These are phyloP conservation scores for Aporrectodea caliginosa DNA, from an alignment of 1,140 invertebrate species.

Conservation along the genomic window DNA sequence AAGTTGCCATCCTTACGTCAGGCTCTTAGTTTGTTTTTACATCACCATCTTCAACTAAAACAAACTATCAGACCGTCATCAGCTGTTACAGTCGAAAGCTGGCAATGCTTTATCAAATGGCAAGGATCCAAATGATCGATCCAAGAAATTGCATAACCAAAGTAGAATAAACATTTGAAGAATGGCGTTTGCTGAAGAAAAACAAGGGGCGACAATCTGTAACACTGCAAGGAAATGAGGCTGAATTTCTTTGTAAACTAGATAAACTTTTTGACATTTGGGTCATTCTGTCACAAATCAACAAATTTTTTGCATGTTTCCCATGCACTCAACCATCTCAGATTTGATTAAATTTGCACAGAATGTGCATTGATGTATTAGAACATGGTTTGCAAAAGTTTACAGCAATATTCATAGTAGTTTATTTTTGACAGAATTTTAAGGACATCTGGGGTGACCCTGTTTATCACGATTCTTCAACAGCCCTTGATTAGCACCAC, in stretches of 20 bases:
- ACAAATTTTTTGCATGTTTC: no score
- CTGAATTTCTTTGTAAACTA: slow-evolving; percentile 16
- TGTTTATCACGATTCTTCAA: no score
- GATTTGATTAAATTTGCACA: no score
- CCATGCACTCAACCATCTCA: no score
- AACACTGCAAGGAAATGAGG: slow-evolving; percentile 16
- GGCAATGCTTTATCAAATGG: slow-evolving; percentile 16
- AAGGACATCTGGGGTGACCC: no score
- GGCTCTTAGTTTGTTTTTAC: slow-evolving; percentile 10
- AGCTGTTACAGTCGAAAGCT: slow-evolving; percentile 1
- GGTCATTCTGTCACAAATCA: no score
- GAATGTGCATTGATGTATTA: no score
- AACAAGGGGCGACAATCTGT: slow-evolving; percentile 5
- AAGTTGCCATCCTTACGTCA: slow-evolving; percentile 15
- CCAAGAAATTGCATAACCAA: slow-evolving; percentile 16
- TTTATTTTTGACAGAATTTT: no score
- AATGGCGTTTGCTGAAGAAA: background rate
- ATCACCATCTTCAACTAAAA: slow-evolving; percentile 12
- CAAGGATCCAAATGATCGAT: slow-evolving; percentile 13
- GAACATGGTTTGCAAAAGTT: no score
- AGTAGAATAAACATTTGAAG: slow-evolving; percentile 11
- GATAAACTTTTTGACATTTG: slow-evolving; percentile 16
- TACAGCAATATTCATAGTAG: no score
- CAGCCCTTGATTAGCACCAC: no score
- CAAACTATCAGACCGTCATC: slow-evolving; percentile 17